A percentile compares a stretch with the other conserved stretches of the same genome.
These are phyloP conservation scores for Formica aserva DNA, from an alignment of 2,888 invertebrate species.

Conservation along the genomic window DNA sequence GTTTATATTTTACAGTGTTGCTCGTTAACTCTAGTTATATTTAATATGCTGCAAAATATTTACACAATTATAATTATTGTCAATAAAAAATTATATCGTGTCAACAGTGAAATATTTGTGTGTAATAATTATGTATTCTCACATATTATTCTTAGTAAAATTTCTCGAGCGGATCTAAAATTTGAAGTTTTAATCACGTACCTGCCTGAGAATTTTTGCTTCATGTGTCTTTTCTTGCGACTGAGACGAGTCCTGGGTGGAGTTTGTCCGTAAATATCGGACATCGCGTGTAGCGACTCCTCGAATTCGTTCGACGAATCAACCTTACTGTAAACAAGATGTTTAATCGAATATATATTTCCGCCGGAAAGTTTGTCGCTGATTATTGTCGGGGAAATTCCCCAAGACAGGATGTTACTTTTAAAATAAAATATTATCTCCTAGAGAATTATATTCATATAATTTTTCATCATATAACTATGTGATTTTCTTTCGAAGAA, in stretches of 20 bases:
- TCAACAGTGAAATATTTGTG: neutral
- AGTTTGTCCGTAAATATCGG: slow-evolving; percentile 91
- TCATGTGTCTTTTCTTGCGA: slow-evolving; percentile 86
- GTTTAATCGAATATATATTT: slow-evolving; percentile 35
- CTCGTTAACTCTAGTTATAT: neutral
- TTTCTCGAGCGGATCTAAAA: slow-evolving; percentile 14
- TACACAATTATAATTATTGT: neutral
- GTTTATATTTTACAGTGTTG: neutral
- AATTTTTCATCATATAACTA: neutral
- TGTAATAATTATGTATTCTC: neutral
- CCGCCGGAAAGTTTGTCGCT: slow-evolving; percentile 10
- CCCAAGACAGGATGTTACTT: neutral
- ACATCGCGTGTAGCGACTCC: slow-evolving; percentile 78
- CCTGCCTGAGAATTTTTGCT: slow-evolving; percentile 88
- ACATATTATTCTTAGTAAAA: neutral
- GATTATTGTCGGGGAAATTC: slow-evolving; percentile 29
- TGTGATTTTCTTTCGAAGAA: neutral
- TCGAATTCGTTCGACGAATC: slow-evolving; percentile 76
- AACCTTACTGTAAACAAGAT: slow-evolving; percentile 65
- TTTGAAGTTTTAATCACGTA: slow-evolving; percentile 74
- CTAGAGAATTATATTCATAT: neutral
- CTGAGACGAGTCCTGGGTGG: slow-evolving; percentile 92
- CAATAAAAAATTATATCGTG: neutral
- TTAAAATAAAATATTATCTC: neutral
- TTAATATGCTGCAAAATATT: neutral